phyloP scores from a whole-genome alignment of 2,113 vertebrate species.

The Raja brachyura region DNA sequence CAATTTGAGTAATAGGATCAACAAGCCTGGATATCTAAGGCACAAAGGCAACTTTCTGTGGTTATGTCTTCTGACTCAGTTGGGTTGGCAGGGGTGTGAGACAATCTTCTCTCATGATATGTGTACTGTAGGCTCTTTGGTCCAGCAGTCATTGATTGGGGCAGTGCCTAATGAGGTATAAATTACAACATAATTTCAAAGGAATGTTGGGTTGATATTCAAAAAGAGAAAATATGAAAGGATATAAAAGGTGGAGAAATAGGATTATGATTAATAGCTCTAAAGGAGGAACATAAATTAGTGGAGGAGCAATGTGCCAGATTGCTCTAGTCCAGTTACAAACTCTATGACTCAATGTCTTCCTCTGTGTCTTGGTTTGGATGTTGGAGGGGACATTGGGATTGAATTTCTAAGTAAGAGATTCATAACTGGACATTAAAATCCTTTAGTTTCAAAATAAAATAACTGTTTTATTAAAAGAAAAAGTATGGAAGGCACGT shows the following conservation, averaged over 20 bases:
- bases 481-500: no score
- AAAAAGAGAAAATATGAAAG: no score
- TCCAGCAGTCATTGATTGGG: not conserved
- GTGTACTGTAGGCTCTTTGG: not conserved
- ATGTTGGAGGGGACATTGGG: not conserved
- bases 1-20: not conserved
- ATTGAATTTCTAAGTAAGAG: no score
- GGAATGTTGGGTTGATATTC: not conserved
- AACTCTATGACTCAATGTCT: not conserved
- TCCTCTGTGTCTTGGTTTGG: not conserved
- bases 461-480: no score
- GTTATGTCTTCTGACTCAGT: not conserved
- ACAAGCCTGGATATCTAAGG: not conserved
- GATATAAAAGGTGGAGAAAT: no score
- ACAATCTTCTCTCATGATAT: not conserved
- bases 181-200: not conserved
- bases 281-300: no score
- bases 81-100: not conserved
- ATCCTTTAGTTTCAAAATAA: no score
- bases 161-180: not conserved
- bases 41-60: not conserved
- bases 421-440: no score
- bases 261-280: no score
- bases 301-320: no score
- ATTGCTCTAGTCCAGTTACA: not conserved